Conservation (phyloP, 2,113 vertebrate species). For the Gasterosteus aculeatus region DNA sequence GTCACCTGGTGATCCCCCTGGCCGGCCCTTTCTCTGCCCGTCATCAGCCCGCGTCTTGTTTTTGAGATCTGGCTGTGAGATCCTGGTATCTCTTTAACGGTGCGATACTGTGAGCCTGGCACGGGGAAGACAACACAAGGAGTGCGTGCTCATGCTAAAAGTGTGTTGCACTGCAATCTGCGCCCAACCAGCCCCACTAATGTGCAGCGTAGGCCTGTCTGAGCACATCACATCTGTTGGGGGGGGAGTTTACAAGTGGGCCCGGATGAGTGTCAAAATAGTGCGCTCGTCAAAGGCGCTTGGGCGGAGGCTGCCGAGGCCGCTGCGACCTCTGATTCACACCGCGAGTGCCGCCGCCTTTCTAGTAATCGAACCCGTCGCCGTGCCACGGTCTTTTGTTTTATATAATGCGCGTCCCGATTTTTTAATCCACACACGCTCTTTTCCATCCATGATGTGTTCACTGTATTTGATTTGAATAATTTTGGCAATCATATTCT, state of each 20-base stretch:
- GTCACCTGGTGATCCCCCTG: not conserved
- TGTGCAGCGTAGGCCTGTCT: conserved; percentile 69
- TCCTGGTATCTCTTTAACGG: not conserved
- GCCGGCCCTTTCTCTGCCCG: not conserved
- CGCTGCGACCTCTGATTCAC: conserved; percentile 54
- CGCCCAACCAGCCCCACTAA: conserved; percentile 57
- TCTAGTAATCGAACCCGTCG: conserved; percentile 59
- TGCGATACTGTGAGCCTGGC: not conserved
- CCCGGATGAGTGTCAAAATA: conserved; percentile 78
- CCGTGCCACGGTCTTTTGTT: not conserved
- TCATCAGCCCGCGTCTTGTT: not conserved
- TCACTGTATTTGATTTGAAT: not conserved
- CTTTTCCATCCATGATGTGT: conserved; percentile 8
- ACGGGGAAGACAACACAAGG: conserved; percentile 30
- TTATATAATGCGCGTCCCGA: conserved; percentile 9
- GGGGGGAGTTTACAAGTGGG: conserved; percentile 74
- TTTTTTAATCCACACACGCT: not conserved
- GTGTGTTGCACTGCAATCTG: conserved; percentile 51
- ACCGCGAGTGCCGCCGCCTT: conserved; percentile 52
- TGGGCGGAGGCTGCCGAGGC: conserved; percentile 40
- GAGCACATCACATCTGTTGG: conserved; percentile 73
- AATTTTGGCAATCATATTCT: conserved; percentile 9
- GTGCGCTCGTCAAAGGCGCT: conserved; percentile 55
- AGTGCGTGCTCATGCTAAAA: conserved; percentile 49
- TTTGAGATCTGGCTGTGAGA: conserved; percentile 23